phyloP scores from a whole-genome alignment of 2,113 vertebrate species.

The Terrapene triunguis region DNA sequence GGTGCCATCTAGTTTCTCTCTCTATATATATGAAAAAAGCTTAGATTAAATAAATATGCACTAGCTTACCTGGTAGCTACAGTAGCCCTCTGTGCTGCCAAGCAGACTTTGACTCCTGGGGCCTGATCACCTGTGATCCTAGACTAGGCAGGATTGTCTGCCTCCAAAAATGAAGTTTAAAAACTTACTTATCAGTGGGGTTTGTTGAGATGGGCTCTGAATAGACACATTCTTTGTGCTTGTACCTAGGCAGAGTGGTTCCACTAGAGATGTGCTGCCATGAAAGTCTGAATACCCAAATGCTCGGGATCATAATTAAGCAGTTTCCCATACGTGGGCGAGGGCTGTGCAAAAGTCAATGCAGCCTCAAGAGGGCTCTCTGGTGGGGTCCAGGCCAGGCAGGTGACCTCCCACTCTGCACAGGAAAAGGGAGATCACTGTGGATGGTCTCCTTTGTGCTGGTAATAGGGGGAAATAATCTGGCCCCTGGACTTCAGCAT shows the following conservation, averaged over 20 bases:
- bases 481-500: background rate
- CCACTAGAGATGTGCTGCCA: background rate
- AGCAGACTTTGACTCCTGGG: background rate
- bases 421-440: background rate
- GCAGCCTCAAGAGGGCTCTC: background rate
- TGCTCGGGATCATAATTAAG: background rate
- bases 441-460: background rate
- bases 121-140: background rate
- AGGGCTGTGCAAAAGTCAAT: accelerated
- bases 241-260: background rate
- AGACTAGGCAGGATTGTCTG: background rate
- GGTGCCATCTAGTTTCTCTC: background rate
- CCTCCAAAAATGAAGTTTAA: background rate
- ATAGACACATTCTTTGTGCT: background rate
- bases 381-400: background rate
- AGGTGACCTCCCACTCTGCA: background rate
- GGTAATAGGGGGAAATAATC: background rate
- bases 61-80: background rate
- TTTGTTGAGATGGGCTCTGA: background rate
- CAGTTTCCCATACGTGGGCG: background rate
- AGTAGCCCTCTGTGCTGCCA: background rate
- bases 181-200: background rate
- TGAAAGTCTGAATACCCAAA: background rate
- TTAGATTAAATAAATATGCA: background rate
- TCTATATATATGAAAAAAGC: background rate